Evolutionary conservation across 2,113 vertebrate species (phyloP).

Genomic region (Channa maculata): DNA sequence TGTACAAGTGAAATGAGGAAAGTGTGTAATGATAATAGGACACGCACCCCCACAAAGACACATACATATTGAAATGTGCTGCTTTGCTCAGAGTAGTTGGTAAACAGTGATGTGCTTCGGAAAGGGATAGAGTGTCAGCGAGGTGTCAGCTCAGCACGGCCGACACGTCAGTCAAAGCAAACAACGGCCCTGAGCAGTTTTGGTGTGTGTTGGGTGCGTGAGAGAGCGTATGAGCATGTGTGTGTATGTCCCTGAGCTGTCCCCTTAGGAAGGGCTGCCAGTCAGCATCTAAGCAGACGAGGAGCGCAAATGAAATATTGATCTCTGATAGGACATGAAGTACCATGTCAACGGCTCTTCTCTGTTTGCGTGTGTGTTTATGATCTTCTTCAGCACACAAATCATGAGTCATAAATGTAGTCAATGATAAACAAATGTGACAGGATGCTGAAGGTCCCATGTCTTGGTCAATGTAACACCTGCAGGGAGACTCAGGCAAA

Average conservation of each 20-base stretch:
- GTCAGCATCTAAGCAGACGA: slow-evolving; percentile 70
- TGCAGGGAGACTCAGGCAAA: slow-evolving; percentile 44
- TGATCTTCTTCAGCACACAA: slow-evolving; percentile 40
- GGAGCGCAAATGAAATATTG: slow-evolving; percentile 78
- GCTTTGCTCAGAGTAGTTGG: slow-evolving; percentile 52
- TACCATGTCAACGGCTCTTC: slow-evolving; percentile 38
- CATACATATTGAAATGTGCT: slow-evolving; percentile 27
- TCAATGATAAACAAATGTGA: slow-evolving; percentile 57
- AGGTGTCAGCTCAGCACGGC: slow-evolving; percentile 67
- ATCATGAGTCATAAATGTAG: slow-evolving; percentile 54
- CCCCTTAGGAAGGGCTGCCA: slow-evolving; percentile 67
- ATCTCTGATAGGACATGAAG: slow-evolving; percentile 76
- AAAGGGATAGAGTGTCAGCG: slow-evolving; percentile 71
- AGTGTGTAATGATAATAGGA: slow-evolving; percentile 53
- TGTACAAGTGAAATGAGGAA: slow-evolving; percentile 49
- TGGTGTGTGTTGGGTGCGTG: slow-evolving; percentile 32
- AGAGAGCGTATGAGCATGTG: slow-evolving; percentile 8
- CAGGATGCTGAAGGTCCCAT: slow-evolving; percentile 42
- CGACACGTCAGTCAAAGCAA: slow-evolving; percentile 73
- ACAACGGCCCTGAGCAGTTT: slow-evolving; percentile 65
- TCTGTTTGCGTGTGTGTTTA: slow-evolving; percentile 42
- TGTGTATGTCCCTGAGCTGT: slow-evolving; percentile 64
- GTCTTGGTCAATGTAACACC: slow-evolving; percentile 52
- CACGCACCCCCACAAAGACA: slow-evolving; percentile 19
- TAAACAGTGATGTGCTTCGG: slow-evolving; percentile 74